A percentile compares a stretch with the other conserved stretches of the same genome.
Conservation (phyloP, 37 sponge, comb jelly and placozoan species). For the Bolinopsis microptera region DNA sequence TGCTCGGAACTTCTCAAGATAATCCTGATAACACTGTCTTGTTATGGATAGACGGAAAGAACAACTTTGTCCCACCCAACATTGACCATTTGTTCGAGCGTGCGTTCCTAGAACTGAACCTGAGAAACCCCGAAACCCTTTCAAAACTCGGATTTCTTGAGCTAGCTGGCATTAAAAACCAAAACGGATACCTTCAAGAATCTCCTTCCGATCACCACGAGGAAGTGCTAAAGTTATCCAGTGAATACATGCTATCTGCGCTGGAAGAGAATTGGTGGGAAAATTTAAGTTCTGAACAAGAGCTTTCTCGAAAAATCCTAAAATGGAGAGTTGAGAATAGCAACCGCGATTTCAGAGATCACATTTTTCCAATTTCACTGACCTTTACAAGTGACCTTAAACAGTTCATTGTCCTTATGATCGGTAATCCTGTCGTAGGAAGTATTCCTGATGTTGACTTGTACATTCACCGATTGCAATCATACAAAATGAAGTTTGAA, state of each 20-base stretch:
- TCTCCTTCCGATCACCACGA: conserved; percentile 28
- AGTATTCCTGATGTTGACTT: background rate
- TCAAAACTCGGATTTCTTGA: conserved; percentile 39
- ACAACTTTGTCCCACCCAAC: conserved; percentile 7
- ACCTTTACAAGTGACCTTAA: background rate
- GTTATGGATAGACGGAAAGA: conserved; percentile 5
- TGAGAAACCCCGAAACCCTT: background rate
- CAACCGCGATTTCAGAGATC: conserved; percentile 1
- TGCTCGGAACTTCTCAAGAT: background rate
- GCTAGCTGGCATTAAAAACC: conserved; percentile 46
- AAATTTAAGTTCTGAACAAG: background rate
- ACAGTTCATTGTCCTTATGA: background rate
- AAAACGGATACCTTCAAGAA: conserved; percentile 49
- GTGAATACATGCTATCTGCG: background rate
- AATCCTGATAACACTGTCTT: conserved; percentile 4
- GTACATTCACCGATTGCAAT: background rate
- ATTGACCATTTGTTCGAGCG: conserved; percentile 63
- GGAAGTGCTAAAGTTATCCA: background rate
- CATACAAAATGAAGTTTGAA: background rate
- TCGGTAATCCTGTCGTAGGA: background rate
- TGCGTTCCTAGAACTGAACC: conserved; percentile 8
- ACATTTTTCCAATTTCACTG: conserved; percentile 41
- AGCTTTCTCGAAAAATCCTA: background rate
- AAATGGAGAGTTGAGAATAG: conserved; percentile 54
- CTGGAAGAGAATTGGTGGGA: background rate